Base-by-base conservation (phyloP, 2,888 invertebrate genomes). In the Andricus quercusramuli region DNA sequence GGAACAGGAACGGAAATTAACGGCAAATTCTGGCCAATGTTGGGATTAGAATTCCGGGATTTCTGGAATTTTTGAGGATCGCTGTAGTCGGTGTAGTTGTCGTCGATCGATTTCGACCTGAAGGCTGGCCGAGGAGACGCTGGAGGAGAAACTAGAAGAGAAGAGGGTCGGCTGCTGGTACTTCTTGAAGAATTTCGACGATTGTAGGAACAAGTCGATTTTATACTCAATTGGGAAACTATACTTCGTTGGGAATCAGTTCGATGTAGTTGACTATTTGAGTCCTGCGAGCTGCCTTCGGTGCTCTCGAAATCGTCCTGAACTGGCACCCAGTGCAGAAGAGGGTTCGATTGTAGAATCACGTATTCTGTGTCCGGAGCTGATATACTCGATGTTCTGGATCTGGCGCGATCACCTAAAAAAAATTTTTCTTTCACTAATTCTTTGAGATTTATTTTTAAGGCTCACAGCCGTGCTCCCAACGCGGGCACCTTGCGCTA, bases 361-460 rank as follows among this genome's bases (percentile, higher is more conserved):
- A 94, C 94, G 87, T 93, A 94, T 86, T 94, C 94, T 41, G 94
- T 94, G 85, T 94, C 94, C 74, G 93, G 93, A 76, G 89, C 87
- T 29, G 93, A 91, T 6, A 86, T 44, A 76, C 86, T 86, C 3
- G 87, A 86, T 0, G 86, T 81, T n/a, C 86, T 80, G 2, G 93
- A 93, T 80, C 93, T 91, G 76, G 92, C 91, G 64, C 93, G 92
- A 81, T 88, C 89, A 84, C 89, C 89, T 89, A 83, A 37, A 88
- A 89, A 83, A 62, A 85, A 87, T 67, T 79, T 1, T 29, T 56
- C 51, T 56, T 56, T 74, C 13, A 74, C 29, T 74, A 56, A 25
- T 68, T 68, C 17, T 68, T 25, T 17, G 4, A 47, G 25, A 17
- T 22, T 41, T 41, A 68, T 41, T 68, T 32, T 66, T 66, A 17